Evolutionary conservation across 2,888 invertebrate species (phyloP).

Genomic region (Diaprepes abbreviatus): DNA sequence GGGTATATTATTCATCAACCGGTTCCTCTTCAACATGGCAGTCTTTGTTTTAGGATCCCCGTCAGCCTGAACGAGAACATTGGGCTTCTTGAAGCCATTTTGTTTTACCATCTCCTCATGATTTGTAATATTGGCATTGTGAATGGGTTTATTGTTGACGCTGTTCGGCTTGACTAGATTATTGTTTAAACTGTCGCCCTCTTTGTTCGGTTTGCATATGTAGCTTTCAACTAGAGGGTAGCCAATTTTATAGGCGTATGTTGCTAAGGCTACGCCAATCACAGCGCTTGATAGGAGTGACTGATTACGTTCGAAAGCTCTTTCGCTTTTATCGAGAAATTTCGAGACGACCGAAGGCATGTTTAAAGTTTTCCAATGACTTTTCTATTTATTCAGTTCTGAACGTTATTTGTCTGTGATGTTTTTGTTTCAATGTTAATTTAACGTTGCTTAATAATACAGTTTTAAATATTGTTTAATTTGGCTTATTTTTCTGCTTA

Average conservation of each 20-base stretch:
- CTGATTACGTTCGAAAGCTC: slow-evolving; percentile 71
- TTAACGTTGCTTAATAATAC: no score
- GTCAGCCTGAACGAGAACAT: slow-evolving; percentile 54
- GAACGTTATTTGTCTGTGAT: no score
- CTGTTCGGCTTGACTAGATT: slow-evolving; percentile 57
- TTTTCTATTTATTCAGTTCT: no score
- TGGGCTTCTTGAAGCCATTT: slow-evolving; percentile 39
- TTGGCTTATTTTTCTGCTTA: no score
- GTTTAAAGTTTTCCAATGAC: no score
- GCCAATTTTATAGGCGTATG: slow-evolving; percentile 74
- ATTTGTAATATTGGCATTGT: neutral
- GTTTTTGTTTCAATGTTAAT: no score
- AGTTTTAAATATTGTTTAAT: no score
- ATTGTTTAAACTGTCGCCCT: slow-evolving; percentile 64
- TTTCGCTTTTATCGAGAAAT: slow-evolving; percentile 73
- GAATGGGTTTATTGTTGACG: neutral
- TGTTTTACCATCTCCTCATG: neutral
- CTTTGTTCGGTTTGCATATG: slow-evolving; percentile 62
- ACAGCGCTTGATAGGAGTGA: slow-evolving; percentile 74
- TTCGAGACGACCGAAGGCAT: slow-evolving; percentile 78
- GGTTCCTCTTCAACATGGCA: slow-evolving; percentile 51
- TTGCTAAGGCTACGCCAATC: slow-evolving; percentile 71
- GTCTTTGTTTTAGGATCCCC: slow-evolving; percentile 60
- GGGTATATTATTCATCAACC: slow-evolving; percentile 66
- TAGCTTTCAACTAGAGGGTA: slow-evolving; percentile 73